Evolutionary conservation across 2,113 vertebrate species (phyloP).

Genomic region (Mus musculus): DNA sequence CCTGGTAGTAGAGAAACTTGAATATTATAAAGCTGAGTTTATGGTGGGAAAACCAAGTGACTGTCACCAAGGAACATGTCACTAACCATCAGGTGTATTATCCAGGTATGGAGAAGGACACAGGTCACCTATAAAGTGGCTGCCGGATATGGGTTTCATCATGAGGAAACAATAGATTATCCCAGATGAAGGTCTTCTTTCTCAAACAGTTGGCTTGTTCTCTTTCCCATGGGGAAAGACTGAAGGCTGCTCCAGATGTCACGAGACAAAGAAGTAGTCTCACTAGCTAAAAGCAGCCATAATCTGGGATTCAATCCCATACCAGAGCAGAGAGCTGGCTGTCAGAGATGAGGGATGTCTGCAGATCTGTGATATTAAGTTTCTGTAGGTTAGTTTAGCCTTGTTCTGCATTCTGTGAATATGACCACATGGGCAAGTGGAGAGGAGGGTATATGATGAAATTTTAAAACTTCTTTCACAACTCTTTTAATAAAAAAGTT

Average conservation of each 20-base stretch:
- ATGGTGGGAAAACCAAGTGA: accelerated
- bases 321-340: background rate
- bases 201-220: background rate
- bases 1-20: background rate
- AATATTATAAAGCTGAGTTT: background rate
- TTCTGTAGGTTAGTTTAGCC: accelerated
- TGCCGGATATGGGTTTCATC: background rate
- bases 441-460: accelerated
- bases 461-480: background rate
- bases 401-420: accelerated
- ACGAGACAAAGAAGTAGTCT: background rate
- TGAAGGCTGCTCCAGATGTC: background rate
- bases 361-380: accelerated
- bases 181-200: background rate
- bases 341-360: background rate
- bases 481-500: background rate
- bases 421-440: accelerated
- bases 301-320: background rate
- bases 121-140: background rate
- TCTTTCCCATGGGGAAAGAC: background rate
- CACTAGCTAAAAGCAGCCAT: background rate
- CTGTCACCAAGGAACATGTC: too few species aligned
- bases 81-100: accelerated
- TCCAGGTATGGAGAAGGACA: accelerated
- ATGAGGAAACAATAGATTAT: background rate